phyloP scores from a whole-genome alignment of 2,113 vertebrate species.

The Glaucomys volans region DNA sequence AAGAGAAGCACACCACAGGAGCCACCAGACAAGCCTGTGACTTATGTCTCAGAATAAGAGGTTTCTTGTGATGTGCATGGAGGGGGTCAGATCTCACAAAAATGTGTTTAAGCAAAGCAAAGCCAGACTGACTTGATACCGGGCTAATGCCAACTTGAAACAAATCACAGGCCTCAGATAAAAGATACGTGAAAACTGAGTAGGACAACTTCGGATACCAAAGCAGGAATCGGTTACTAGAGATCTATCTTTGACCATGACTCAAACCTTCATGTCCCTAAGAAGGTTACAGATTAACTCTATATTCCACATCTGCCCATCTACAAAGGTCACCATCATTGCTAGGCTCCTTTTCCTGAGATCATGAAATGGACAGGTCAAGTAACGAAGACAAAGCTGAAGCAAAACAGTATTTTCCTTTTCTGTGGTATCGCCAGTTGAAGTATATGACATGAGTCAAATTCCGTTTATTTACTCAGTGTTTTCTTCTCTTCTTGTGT shows the following conservation, averaged over 20 bases:
- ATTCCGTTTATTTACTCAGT: neutral
- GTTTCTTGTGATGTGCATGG: neutral
- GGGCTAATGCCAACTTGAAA: neutral
- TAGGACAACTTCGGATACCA: constrained; percentile 23
- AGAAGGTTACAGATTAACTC: neutral
- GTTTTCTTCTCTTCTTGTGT: constrained; percentile 2
- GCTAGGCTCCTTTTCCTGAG: neutral
- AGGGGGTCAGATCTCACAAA: neutral
- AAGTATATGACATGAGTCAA: neutral
- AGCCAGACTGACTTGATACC: neutral
- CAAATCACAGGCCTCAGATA: neutral
- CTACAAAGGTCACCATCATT: neutral
- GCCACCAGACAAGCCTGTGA: neutral
- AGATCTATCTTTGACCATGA: neutral
- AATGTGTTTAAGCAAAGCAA: neutral
- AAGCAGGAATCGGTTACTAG: constrained; percentile 12
- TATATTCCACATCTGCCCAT: neutral
- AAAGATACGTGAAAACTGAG: neutral
- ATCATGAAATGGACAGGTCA: neutral
- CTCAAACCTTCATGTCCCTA: neutral
- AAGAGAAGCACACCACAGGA: neutral
- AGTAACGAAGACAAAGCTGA: neutral
- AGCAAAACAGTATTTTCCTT: neutral
- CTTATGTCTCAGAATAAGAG: neutral
- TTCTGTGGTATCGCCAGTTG: neutral